Conservation (phyloP, 2,797 vertebrate species). For the Channallabes apus region DNA sequence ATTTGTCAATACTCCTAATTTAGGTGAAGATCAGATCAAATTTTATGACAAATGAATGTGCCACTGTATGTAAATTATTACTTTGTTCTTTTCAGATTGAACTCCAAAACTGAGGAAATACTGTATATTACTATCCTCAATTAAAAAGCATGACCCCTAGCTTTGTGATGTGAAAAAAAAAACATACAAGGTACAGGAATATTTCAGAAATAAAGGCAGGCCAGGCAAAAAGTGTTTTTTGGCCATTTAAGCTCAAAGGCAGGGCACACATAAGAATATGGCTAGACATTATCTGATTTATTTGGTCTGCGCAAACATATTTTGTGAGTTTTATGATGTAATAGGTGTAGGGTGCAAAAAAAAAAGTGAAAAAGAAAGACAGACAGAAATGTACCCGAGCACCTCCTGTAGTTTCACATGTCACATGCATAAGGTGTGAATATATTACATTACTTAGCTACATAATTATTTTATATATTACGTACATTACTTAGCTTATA, state of each 20-base stretch:
- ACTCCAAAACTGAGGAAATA: not conserved
- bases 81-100: not conserved
- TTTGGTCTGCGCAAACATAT: slow-evolving; percentile 50
- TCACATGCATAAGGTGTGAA: not conserved
- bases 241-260: slow-evolving; percentile 9
- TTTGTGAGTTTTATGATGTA: slow-evolving; percentile 56
- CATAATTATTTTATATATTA: too few species aligned
- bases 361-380: not conserved
- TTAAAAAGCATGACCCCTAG: not conserved
- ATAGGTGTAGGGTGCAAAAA: slow-evolving; percentile 37
- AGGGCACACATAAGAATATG: slow-evolving; percentile 37
- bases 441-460: not conserved
- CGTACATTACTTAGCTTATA: too few species aligned
- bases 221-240: not conserved
- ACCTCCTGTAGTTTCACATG: not conserved
- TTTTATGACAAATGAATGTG: too few species aligned
- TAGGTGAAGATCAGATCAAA: too few species aligned
- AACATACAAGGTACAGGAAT: not conserved
- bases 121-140: not conserved
- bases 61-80: too few species aligned
- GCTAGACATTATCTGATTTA: slow-evolving; percentile 44
- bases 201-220: slow-evolving; percentile 23
- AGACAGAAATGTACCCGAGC: slow-evolving; percentile 15
- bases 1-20: too few species aligned
- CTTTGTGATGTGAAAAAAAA: not conserved